Evolutionary conservation across 2,113 vertebrate genomes (phyloP).

Genomic region (Thunnus maccoyii): DNA sequence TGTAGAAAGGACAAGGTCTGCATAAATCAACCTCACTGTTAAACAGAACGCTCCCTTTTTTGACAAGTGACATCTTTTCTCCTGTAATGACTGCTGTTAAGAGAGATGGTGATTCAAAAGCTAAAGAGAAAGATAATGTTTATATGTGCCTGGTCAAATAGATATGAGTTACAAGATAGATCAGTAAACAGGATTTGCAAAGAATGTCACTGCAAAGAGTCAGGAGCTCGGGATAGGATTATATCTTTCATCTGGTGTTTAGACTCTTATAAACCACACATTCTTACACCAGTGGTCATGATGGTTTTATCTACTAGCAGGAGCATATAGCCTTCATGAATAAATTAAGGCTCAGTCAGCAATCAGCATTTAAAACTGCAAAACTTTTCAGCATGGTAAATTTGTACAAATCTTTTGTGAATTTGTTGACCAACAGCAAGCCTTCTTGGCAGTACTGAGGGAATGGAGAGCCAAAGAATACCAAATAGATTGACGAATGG

Average conservation of each 20-base stretch:
- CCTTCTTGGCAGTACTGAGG: too few species aligned
- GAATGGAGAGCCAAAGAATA: too few species aligned
- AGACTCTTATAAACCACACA: neutral
- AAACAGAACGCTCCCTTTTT: neutral
- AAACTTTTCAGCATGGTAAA: too few species aligned
- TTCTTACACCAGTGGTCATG: neutral
- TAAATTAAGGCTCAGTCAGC: neutral
- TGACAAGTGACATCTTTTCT: neutral
- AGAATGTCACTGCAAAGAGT: neutral
- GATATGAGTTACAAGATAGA: constrained; percentile 24
- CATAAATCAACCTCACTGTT: too few species aligned
- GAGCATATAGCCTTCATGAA: neutral
- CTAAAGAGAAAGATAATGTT: neutral
- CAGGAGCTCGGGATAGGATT: neutral
- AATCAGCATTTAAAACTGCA: too few species aligned
- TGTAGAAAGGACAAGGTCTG: too few species aligned
- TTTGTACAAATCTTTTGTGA: too few species aligned
- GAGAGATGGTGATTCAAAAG: neutral
- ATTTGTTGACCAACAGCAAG: too few species aligned
- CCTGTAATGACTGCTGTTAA: neutral
- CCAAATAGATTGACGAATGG: too few species aligned
- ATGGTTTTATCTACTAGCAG: too few species aligned
- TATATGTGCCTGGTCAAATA: constrained; percentile 37
- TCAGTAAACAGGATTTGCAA: constrained; percentile 23
- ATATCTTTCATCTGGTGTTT: neutral